phyloP scores from a whole-genome alignment of 2,113 vertebrate species.

The Prionailurus bengalensis region DNA sequence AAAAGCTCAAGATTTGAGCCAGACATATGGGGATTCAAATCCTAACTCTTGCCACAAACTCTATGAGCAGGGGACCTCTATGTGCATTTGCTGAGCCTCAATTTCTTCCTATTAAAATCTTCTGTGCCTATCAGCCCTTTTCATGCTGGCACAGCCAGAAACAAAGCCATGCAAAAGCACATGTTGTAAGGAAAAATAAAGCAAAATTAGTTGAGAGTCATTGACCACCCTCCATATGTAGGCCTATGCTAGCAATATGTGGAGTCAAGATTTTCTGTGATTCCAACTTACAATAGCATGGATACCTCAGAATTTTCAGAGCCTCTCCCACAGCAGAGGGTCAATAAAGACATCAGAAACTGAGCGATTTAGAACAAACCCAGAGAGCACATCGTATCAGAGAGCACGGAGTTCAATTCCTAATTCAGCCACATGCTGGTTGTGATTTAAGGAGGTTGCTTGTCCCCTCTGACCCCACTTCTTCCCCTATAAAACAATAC shows the following conservation, averaged over 20 bases:
- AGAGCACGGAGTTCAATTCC: neutral
- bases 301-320: neutral
- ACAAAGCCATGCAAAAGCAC: neutral
- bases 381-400: neutral
- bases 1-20: neutral
- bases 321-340: neutral
- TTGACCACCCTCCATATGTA: no score
- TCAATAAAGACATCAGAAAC: neutral
- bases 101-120: neutral
- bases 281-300: neutral
- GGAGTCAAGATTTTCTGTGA: neutral
- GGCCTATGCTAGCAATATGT: neutral
- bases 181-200: neutral
- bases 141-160: neutral
- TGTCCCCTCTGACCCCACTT: neutral
- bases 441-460: neutral
- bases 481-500: neutral
- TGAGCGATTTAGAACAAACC: neutral
- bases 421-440: neutral
- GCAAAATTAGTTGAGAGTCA: neutral
- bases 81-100: neutral
- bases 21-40: neutral
- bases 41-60: neutral
- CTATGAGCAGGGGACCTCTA: neutral
- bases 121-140: neutral